Base-by-base conservation (phyloP, 2,113 vertebrate species). In the Anarhynchus alexandrinus region DNA sequence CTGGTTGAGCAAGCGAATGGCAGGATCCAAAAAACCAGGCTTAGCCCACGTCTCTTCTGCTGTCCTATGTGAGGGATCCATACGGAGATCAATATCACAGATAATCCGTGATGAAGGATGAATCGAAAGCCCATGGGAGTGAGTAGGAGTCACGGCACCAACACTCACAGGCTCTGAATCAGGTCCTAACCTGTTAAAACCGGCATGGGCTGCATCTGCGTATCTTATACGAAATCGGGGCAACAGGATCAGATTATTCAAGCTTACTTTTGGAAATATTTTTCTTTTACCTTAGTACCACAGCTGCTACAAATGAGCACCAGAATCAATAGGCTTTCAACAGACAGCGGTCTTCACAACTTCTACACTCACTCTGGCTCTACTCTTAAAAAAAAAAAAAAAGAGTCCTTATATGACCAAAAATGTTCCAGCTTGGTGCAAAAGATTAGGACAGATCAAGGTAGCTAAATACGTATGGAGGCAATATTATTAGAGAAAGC, bases 101-200 rank as follows among this genome's bases (percentile, higher is more conserved):
- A 58, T 7, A 20, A 66, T 36, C 15, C 20, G 17, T 11, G 38
- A 45, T 45, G 45, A 45, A 71, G 67, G 86, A 79, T 34, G 67
- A 70, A 91, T 77, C 66, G 66, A 23, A 77, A 80, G 23, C 65
- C 57, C 29, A 16, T 15, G 69, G 64, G 47, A 94, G 51, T 6
- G 40, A 91, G 86, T 80, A 76, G 81, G 91, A 95, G 84, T 82
- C 66, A 72, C 18, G 0, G 84, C 73, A 66, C 7, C 55, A 62
- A 47, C 20, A 32, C 38, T 89, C 61, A 76, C 54, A n/a, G 73
- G 52, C 55, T 93, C 42, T 34, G 58, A 77, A 82, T 91, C 93
- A 82, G 74, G 86, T 70, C 79, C 64, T 49, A 85, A 96, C 94
- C 57, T 82, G 89, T 62, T 82, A 85, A 70, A 82, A 76, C 83